phyloP scores from a whole-genome alignment of 30 jellyfish, hydroid and myxozoan species.

The Morbakka virulenta region DNA sequence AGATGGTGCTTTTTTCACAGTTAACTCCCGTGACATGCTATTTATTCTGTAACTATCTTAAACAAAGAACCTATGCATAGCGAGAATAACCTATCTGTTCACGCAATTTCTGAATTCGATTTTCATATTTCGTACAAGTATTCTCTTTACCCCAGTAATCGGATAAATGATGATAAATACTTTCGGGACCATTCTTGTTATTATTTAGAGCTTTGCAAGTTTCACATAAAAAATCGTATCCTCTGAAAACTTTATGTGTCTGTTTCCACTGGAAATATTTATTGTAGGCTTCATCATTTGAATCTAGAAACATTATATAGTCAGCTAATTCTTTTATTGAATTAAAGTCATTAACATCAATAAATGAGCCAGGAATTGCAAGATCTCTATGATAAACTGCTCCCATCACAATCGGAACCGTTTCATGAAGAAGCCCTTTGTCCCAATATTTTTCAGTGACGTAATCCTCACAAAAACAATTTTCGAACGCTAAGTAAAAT shows the following conservation, averaged over 20 bases:
- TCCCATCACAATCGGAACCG: slow-evolving; percentile 89
- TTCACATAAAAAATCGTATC: slow-evolving; percentile 71
- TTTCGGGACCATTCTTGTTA: background rate
- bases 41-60: too few species aligned
- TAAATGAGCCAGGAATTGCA: slow-evolving; percentile 80
- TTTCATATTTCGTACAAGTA: slow-evolving; percentile 58
- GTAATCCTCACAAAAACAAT: slow-evolving; percentile 91
- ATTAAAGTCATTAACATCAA: slow-evolving; percentile 61
- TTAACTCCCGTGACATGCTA: too few species aligned
- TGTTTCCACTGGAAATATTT: slow-evolving; percentile 83
- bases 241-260: slow-evolving; percentile 57
- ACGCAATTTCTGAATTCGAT: too few species aligned
- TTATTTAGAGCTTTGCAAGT: slow-evolving; percentile 73
- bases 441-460: slow-evolving; percentile 93
- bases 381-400: slow-evolving; percentile 29
- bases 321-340: slow-evolving; percentile 66
- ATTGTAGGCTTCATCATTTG: slow-evolving; percentile 81
- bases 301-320: slow-evolving; percentile 59
- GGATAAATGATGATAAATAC: slow-evolving; percentile 38
- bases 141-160: slow-evolving; percentile 69
- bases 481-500: slow-evolving; percentile 89
- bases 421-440: slow-evolving; percentile 75
- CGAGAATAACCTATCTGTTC: too few species aligned
- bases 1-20: too few species aligned
- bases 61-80: too few species aligned